Evolutionary conservation across 2,888 invertebrate species (phyloP), one percentile per base, ranked within the genome.

Genomic region (Amorpha juglandis): DNA sequence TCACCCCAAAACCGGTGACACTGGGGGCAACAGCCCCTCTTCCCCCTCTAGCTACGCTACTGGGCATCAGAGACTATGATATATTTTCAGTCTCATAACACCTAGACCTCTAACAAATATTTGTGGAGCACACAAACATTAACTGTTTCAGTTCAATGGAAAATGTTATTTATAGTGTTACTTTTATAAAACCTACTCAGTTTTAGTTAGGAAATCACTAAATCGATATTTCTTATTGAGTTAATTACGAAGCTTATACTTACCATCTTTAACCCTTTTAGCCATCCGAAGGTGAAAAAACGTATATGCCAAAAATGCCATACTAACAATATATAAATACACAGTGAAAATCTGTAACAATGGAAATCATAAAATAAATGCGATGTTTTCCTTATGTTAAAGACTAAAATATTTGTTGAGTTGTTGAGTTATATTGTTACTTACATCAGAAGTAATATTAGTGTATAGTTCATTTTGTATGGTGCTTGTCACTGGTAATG

Each of bases 311-410:
- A 97, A 92, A 82, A 96, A 96, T 14, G 94, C 75, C 94, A 96
- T 96, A 77, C 96, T 96, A 63, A 95, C 95, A 68, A 95, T 88
- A 82, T 96, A 96, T 66, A 97, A 93, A 81, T 96, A 97, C 78
- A 96, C 93, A 78, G 96, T 96, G 82, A 96, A 97, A 16, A 95
- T 94, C 94, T 96, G 86, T 71, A 88, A 83, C 47, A 63, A 65
- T 38, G 12, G 6, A 64, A 19, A 33, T 3, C 0, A 68, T 86
- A 66, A 85, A 76, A 84, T 63, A 85, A 76, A 84, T 63, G 11
- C 52, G 48, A 64, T 53, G 27, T 27, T 27, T 4, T 27, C 4
- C 27, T 68, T 63, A 16, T n/a, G 48, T 48, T 48, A 48, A 4
- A 0, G 6, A 48, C 14, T 6, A 16, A 1, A 7, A 47, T 4